Percentiles rank a stretch among this genome's conserved stretches.
Conservation (phyloP, 2,113 vertebrate species). For the Callithrix jacchus region DNA sequence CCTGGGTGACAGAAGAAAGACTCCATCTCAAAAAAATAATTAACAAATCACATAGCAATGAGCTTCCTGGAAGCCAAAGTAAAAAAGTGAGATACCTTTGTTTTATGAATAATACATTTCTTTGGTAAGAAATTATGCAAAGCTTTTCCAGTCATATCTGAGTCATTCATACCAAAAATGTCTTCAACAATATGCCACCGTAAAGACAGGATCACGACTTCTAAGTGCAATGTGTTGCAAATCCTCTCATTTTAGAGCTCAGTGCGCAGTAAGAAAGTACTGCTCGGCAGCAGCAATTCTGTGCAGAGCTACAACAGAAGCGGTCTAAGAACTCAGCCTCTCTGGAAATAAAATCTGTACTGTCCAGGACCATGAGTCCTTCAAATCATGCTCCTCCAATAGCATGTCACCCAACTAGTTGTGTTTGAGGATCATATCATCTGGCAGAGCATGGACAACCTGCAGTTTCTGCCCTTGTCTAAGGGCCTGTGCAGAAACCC, state of each 20-base stretch:
- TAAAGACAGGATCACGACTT: neutral
- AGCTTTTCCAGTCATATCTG: neutral
- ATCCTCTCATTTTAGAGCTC: too few relatives aligned
- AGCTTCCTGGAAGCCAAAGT: neutral
- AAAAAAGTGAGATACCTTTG: neutral
- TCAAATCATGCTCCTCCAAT: too few relatives aligned
- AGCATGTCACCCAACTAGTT: rapidly evolving
- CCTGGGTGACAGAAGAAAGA: too few relatives aligned
- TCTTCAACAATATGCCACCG: too few relatives aligned
- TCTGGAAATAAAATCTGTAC: neutral
- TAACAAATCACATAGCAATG: neutral
- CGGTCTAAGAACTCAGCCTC: neutral
- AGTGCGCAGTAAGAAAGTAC: rapidly evolving
- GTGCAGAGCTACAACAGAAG: neutral
- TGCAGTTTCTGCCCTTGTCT: neutral
- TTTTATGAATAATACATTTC: neutral
- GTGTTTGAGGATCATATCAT: neutral
- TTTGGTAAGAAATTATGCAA: neutral
- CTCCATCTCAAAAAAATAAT: too few relatives aligned
- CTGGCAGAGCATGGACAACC: neutral
- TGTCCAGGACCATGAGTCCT: too few relatives aligned
- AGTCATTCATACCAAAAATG: neutral
- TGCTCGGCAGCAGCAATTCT: neutral
- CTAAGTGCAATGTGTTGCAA: neutral
- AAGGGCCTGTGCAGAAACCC: neutral